A percentile compares a stretch with the other conserved stretches of the same genome.
Conservation (phyloP, 2,797 vertebrate species). For the Cynopterus sphinx region DNA sequence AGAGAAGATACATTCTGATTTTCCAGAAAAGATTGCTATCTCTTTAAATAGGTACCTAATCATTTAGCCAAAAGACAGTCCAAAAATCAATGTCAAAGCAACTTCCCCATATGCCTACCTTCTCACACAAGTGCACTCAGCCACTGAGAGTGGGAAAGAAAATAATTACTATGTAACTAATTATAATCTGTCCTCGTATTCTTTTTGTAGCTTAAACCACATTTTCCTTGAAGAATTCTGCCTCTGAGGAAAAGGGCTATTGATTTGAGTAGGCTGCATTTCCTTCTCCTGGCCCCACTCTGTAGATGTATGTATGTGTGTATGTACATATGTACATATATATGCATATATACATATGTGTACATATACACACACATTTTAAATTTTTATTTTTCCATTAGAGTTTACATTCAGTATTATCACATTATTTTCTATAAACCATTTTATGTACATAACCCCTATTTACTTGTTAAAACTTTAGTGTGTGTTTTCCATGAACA, state of each 20-base stretch:
- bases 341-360: background rate
- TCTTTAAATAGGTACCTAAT: conserved; percentile 32
- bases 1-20: conserved; percentile 32
- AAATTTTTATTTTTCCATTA: no score
- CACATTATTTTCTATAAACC: background rate
- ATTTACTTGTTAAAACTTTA: conserved; percentile 26
- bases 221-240: background rate
- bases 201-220: background rate
- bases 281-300: background rate
- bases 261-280: background rate
- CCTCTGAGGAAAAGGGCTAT: background rate
- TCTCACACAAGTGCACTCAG: background rate
- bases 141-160: background rate
- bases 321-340: background rate
- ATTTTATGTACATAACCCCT: background rate
- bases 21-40: conserved; percentile 16
- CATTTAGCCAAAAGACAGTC: background rate
- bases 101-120: background rate
- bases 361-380: background rate
- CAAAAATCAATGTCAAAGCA: background rate
- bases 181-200: background rate
- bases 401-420: no score
- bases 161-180: background rate
- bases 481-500: background rate
- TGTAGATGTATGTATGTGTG: background rate